phyloP scores from a whole-genome alignment of 2,888 invertebrate species.

The Carterocephalus palaemon region DNA sequence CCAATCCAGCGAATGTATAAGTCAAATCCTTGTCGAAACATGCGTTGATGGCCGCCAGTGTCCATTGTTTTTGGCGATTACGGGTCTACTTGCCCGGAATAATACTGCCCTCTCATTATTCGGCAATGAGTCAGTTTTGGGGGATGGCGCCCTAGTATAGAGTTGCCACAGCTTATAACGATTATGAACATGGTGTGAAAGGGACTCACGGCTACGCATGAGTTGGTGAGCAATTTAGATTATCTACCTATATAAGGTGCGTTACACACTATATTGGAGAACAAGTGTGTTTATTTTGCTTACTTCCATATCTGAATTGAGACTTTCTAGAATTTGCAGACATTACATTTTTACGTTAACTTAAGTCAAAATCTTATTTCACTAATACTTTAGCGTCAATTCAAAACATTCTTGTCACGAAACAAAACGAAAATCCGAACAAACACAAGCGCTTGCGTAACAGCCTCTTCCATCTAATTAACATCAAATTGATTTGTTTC shows the following conservation, averaged over 20 bases:
- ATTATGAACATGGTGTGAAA: constrained; percentile 19
- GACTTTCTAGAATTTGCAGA: too few relatives aligned
- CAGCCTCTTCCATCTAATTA: constrained; percentile 21
- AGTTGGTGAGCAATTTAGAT: constrained; percentile 5
- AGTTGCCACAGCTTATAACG: constrained; percentile 17
- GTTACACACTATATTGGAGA: too few relatives aligned
- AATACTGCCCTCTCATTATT: constrained; percentile 49
- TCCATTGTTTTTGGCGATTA: constrained; percentile 69
- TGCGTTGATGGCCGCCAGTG: constrained; percentile 54
- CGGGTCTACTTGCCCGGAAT: constrained; percentile 69
- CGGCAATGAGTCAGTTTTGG: constrained; percentile 31
- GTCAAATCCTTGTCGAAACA: constrained; percentile 19
- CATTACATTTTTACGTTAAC: too few relatives aligned
- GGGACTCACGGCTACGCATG: constrained; percentile 10
- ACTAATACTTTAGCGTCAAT: too few relatives aligned
- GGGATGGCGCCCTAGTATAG: constrained; percentile 16
- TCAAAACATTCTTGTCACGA: neutral
- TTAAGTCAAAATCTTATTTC: too few relatives aligned
- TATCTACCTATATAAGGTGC: too few relatives aligned
- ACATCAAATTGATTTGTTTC: constrained; percentile 25
- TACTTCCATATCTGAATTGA: neutral
- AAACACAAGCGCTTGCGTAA: constrained; percentile 16
- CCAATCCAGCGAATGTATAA: neutral
- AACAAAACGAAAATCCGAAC: neutral
- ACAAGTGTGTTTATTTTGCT: neutral